Evolutionary conservation across 2,797 vertebrate genomes (phyloP).

Genomic region (Mus caroli): DNA sequence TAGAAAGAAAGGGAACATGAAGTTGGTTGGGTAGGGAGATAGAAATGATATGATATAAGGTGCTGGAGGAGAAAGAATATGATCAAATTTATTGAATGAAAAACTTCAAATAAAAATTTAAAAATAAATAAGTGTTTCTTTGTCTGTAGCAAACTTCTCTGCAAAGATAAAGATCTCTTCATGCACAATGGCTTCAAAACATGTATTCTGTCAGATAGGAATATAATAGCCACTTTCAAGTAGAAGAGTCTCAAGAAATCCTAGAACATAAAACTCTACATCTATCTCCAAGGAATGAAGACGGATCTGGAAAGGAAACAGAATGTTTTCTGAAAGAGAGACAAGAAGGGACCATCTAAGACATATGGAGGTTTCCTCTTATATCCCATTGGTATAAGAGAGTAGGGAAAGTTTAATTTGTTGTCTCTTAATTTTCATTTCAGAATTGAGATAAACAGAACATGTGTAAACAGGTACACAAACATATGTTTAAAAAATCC

Average conservation of each 20-base stretch:
- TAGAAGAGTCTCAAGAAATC: not conserved
- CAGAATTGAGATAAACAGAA: conserved; percentile 28
- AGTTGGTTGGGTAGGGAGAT: not conserved
- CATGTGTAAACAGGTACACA: not conserved
- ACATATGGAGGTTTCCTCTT: not conserved
- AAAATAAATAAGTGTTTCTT: not conserved
- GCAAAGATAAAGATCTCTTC: not conserved
- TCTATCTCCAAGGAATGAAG: not conserved
- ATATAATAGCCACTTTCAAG: not conserved
- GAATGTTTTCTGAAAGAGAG: not conserved
- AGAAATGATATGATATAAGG: not conserved
- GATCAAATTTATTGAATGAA: not conserved
- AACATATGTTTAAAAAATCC: conserved; percentile 6
- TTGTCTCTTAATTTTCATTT: conserved; percentile 2
- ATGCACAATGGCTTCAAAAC: not conserved
- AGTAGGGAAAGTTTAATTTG: not conserved
- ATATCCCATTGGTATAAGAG: not conserved
- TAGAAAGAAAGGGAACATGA: no score
- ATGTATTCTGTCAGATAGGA: not conserved
- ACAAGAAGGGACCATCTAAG: not conserved
- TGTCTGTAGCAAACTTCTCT: not conserved
- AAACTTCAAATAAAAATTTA: not conserved
- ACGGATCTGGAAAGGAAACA: not conserved
- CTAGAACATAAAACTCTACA: not conserved
- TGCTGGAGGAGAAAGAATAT: not conserved